phyloP scores from a whole-genome alignment of 1,140 invertebrate species.

The Vanessa tameamea region DNA sequence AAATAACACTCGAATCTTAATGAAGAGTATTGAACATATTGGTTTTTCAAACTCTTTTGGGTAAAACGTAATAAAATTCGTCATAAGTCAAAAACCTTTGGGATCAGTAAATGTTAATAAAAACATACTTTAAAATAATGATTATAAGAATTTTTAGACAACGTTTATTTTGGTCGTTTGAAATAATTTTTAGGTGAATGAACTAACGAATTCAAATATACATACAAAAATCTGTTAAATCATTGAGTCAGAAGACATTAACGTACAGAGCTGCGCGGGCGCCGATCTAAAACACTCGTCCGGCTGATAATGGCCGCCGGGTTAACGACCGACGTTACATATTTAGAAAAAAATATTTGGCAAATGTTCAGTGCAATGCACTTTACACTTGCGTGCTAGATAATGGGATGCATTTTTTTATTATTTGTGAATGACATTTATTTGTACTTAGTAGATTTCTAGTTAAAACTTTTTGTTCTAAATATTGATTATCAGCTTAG shows the following conservation, averaged over 20 bases:
- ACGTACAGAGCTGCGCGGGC: slow-evolving; percentile 49
- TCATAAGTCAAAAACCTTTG: too few relatives aligned
- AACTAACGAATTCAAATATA: slow-evolving; percentile 17
- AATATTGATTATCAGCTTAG: too few relatives aligned
- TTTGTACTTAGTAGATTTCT: too few relatives aligned
- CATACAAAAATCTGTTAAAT: slow-evolving; percentile 32
- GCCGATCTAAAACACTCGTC: slow-evolving; percentile 65
- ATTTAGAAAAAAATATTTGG: slow-evolving; percentile 81
- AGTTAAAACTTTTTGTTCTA: too few relatives aligned
- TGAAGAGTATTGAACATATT: too few relatives aligned
- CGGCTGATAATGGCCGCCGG: slow-evolving; percentile 70
- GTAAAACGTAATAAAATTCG: too few relatives aligned
- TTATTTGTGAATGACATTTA: too few relatives aligned
- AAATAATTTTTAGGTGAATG: slow-evolving; percentile 17
- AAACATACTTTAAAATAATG: not conserved
- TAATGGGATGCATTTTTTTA: slow-evolving; percentile 15
- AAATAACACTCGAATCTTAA: too few relatives aligned
- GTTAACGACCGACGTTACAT: slow-evolving; percentile 67
- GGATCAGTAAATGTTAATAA: not conserved
- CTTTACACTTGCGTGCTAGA: slow-evolving; percentile 35
- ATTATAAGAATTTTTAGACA: slow-evolving; percentile 1
- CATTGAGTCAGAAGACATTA: slow-evolving; percentile 32
- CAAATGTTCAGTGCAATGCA: slow-evolving; percentile 61
- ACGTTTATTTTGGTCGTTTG: not conserved
- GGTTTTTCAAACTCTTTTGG: too few relatives aligned